Conservation (phyloP, 2,888 invertebrate genomes). For the Actias luna region DNA sequence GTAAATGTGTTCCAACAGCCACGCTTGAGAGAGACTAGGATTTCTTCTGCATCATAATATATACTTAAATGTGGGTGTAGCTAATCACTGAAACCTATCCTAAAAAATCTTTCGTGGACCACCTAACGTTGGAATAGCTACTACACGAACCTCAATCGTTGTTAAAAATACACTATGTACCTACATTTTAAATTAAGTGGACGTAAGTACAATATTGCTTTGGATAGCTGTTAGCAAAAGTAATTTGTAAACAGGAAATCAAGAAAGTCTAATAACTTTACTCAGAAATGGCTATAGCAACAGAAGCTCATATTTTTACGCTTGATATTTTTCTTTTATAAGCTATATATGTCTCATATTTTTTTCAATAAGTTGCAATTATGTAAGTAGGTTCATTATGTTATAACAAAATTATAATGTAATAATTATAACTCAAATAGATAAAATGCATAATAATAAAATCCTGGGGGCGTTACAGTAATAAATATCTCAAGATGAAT, state of each 20-base stretch:
- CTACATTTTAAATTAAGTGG: too few species aligned
- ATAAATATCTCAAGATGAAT: slow-evolving; percentile 3
- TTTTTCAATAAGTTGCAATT: not conserved
- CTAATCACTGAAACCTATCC: too few species aligned
- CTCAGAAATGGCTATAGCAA: not conserved
- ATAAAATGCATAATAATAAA: not conserved
- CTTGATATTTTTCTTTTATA: not conserved
- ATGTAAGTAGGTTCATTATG: not conserved
- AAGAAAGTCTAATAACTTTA: not conserved
- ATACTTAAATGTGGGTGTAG: too few species aligned
- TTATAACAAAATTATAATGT: not conserved
- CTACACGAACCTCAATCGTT: too few species aligned
- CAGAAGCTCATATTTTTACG: not conserved
- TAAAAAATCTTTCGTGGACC: too few species aligned
- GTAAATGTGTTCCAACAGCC: too few species aligned
- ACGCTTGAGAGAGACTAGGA: too few species aligned
- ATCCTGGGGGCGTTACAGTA: slow-evolving; percentile 1
- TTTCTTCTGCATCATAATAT: too few species aligned
- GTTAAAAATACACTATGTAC: too few species aligned
- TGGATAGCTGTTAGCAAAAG: not conserved
- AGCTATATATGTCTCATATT: not conserved
- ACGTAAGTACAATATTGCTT: too few species aligned
- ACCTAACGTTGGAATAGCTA: too few species aligned
- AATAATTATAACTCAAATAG: not conserved
- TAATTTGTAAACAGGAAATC: not conserved